Evolutionary conservation across 1,140 invertebrate species (phyloP).

Genomic region (Drosophila subpulchrella): DNA sequence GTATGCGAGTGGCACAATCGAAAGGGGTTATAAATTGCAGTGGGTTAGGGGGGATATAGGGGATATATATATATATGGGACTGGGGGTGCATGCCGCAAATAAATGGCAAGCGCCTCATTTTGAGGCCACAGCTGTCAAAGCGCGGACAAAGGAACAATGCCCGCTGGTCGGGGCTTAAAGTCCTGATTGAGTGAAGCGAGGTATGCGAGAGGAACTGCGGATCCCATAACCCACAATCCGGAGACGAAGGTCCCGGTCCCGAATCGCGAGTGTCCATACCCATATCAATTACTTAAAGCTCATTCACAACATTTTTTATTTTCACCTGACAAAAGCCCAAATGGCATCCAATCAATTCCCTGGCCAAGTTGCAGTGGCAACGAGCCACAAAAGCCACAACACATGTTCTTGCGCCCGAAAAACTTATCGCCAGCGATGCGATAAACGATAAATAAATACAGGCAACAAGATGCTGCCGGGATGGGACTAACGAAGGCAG

Average conservation of each 20-base stretch:
- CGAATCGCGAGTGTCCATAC: slow-evolving; percentile 42
- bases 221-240: slow-evolving; percentile 5
- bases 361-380: slow-evolving; percentile 56
- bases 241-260: slow-evolving; percentile 11
- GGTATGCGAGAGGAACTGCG: slow-evolving; percentile 1
- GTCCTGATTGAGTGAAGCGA: slow-evolving; percentile 73
- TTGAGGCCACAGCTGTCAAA: slow-evolving; percentile 76
- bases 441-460: slow-evolving; percentile 83
- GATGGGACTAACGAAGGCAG: slow-evolving; percentile 57
- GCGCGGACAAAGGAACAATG: slow-evolving; percentile 78
- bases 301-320: slow-evolving; percentile 84
- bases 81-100: slow-evolving; percentile 67
- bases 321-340: slow-evolving; percentile 84
- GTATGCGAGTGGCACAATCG: slow-evolving; percentile 36
- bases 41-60: slow-evolving; percentile 6
- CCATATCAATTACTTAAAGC: slow-evolving; percentile 84
- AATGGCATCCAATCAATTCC: slow-evolving; percentile 82
- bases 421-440: slow-evolving; percentile 82
- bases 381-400: slow-evolving; percentile 59
- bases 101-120: slow-evolving; percentile 81
- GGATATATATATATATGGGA: no score
- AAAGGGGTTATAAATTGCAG: slow-evolving; percentile 16
- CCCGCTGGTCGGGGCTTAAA: slow-evolving; percentile 47
- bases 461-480: slow-evolving; percentile 36
- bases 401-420: slow-evolving; percentile 84